phyloP scores from a whole-genome alignment of 2,797 vertebrate species.

The Epinephelus awoara region DNA sequence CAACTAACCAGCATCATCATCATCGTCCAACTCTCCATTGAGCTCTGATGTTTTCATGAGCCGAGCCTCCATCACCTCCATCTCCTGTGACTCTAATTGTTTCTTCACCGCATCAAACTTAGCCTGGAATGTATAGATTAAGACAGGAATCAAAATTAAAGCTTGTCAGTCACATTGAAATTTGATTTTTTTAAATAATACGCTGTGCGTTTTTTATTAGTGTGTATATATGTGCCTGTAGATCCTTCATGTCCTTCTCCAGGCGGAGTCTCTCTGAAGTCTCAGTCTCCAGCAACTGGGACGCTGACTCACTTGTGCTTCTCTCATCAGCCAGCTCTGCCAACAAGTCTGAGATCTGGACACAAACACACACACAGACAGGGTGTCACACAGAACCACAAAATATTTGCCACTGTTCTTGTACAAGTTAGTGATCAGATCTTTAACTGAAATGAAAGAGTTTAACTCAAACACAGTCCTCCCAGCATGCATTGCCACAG shows the following conservation, averaged over 20 bases:
- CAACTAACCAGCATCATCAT: constrained; percentile 86
- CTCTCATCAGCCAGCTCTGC: constrained; percentile 97
- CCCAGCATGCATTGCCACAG: constrained; percentile 63
- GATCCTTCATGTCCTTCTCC: constrained; percentile 96
- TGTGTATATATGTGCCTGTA: constrained; percentile 88
- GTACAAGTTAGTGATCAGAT: constrained; percentile 31
- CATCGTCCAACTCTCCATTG: constrained; percentile 93
- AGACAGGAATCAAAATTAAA: background rate
- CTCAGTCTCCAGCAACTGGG: constrained; percentile 95
- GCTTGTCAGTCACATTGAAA: background rate
- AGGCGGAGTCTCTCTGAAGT: constrained; percentile 93
- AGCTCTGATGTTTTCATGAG: constrained; percentile 93
- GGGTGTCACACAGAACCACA: constrained; percentile 28
- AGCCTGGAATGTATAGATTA: constrained; percentile 79
- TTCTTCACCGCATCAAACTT: constrained; percentile 95
- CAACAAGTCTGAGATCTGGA: constrained; percentile 93
- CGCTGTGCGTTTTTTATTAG: constrained; percentile 1
- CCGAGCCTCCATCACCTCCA: constrained; percentile 97
- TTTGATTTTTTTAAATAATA: background rate
- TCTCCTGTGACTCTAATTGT: constrained; percentile 93
- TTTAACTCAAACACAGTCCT: constrained; percentile 35
- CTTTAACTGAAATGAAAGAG: constrained; percentile 39
- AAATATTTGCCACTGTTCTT: constrained; percentile 11
- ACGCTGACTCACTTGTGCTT: constrained; percentile 95
- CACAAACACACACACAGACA: constrained; percentile 37